Evolutionary conservation across 92 coral and sea anemone species (phyloP), one percentile per base, ranked within the genome.

Genomic region (Zoanthus solanderi): DNA sequence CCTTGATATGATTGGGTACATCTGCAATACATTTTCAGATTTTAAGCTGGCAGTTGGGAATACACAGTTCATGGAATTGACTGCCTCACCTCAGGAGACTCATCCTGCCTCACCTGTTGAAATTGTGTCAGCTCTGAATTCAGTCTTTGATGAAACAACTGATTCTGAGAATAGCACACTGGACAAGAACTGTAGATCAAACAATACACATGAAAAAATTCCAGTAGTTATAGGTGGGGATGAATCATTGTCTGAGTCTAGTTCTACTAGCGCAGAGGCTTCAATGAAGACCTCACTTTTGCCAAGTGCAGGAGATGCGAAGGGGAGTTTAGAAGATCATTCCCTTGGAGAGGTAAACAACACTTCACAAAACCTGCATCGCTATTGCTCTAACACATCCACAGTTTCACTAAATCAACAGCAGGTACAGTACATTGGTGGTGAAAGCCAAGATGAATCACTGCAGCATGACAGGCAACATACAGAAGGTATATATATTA

Each of bases 51-150:
- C 63, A 13, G 31, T 67, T 23, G 60, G 82, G 16, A 73, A 73
- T 73, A 17, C 9, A 2, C 63, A 66, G 7, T 14, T 29, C 44
- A 29, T 81, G 17, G 85, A 65, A 18, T n/a, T 77, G 31, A 63
- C 82, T 9, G 67, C 32, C 11, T 77, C 53, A 77, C 76, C 85
- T 10, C 75, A 44, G 10, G 63, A 81, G 75, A 47, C 60, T 23
- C 58, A 28, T 17, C 60, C 13, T 48, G 60, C 52, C 44, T n/a
- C 85, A 6, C 85, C 56, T 13, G 76, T 81, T 23, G 85, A 47
- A 11, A 81, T 81, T 81, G 74, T 81, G 48, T 75, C 85, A 66
- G 60, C 85, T 18, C 76, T 69, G 9, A 81, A 81, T 42, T 18
- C 75, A 46, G 45, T 71, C 67, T 81, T 66, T 46, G 75, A 67